A percentile compares a stretch with the other conserved stretches of the same genome.
Evolutionary conservation across 2,797 vertebrate species (phyloP).

Genomic region (Novumbra hubbsi): DNA sequence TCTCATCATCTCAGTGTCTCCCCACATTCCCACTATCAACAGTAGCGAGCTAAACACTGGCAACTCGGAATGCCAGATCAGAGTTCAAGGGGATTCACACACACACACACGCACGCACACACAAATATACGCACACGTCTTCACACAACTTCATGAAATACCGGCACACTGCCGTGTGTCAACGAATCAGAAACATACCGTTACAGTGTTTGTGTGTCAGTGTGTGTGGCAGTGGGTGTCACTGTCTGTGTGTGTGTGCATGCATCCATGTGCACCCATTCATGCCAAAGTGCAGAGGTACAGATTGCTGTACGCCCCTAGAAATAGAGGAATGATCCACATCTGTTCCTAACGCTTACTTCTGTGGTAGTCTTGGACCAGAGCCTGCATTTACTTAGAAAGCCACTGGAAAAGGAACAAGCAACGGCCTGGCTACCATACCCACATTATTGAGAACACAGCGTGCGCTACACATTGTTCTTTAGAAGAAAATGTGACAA

Average conservation of each 20-base stretch:
- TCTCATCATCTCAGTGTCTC: background rate
- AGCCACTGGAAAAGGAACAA: conserved; percentile 67
- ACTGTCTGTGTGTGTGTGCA: no score
- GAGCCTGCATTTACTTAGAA: conserved; percentile 66
- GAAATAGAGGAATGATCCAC: conserved; percentile 67
- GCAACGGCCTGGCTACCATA: conserved; percentile 56
- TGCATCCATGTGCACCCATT: no score
- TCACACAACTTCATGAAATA: no score
- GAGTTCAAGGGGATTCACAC: background rate
- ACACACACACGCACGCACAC: background rate
- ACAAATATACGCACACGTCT: background rate
- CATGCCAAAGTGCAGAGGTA: conserved; percentile 44
- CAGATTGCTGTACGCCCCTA: conserved; percentile 36
- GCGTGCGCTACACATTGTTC: no score
- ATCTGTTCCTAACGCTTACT: conserved; percentile 78
- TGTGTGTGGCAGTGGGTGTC: no score
- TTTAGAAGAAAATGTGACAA: no score
- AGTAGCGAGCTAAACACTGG: no score
- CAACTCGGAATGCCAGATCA: no score
- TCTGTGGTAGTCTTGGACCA: conserved; percentile 69
- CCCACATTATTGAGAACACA: background rate
- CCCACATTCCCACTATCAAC: background rate
- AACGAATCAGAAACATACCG: no score
- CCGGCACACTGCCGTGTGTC: no score
- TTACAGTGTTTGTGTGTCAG: no score